Conservation (phyloP, 2,797 vertebrate species). For the Miichthys miiuy region DNA sequence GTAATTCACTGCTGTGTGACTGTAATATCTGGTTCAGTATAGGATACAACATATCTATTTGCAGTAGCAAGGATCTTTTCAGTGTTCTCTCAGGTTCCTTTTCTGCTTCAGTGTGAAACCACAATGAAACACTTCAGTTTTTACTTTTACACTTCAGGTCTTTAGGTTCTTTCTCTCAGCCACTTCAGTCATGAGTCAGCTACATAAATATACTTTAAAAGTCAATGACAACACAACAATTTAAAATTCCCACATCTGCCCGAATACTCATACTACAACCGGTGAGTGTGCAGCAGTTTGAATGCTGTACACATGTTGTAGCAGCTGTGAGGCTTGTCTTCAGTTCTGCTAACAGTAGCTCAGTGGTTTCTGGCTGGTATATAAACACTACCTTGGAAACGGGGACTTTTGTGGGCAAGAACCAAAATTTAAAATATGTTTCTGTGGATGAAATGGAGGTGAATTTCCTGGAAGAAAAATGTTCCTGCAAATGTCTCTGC, state of each 20-base stretch:
- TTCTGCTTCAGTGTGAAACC: neutral
- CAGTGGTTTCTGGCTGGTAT: constrained; percentile 2
- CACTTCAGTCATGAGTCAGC: neutral
- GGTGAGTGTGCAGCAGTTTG: neutral
- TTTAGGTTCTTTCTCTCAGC: neutral
- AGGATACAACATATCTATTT: neutral
- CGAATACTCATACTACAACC: neutral
- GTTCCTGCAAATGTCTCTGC: constrained; percentile 3
- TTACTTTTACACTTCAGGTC: no score
- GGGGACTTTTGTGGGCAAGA: neutral
- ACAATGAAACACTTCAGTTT: neutral
- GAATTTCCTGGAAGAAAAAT: neutral
- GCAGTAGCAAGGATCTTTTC: neutral
- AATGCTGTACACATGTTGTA: neutral
- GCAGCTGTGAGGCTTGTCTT: constrained; percentile 11
- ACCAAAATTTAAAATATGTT: constrained; percentile 5
- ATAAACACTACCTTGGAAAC: constrained; percentile 27
- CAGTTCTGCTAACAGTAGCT: neutral
- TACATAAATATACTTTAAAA: neutral
- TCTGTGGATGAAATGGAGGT: neutral
- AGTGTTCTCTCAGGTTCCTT: neutral
- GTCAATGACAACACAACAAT: neutral
- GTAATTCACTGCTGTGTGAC: neutral
- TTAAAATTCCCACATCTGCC: neutral
- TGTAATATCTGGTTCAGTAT: neutral